phyloP scores from a whole-genome alignment of 2,888 invertebrate species.

The Parelbella ahira region DNA sequence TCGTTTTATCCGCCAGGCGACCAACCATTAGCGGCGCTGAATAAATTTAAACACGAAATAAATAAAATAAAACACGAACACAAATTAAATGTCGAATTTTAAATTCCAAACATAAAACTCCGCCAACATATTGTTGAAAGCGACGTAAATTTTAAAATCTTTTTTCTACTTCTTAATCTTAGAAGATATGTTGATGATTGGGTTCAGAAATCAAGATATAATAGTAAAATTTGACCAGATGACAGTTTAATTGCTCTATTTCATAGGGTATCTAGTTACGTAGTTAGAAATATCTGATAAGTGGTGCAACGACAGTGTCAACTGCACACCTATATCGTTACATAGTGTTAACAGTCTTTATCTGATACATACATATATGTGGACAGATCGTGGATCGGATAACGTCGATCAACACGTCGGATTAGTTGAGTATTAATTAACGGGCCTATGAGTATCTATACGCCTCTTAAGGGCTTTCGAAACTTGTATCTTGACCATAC shows the following conservation, averaged over 20 bases:
- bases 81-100: slow-evolving; percentile 17
- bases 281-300: slow-evolving; percentile 14
- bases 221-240: slow-evolving; percentile 12
- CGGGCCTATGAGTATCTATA: slow-evolving; percentile 48
- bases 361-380: slow-evolving; percentile 56
- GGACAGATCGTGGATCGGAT: slow-evolving; percentile 50
- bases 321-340: slow-evolving; percentile 51
- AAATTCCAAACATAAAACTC: slow-evolving; percentile 11
- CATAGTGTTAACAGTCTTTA: slow-evolving; percentile 55
- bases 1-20: slow-evolving; percentile 24
- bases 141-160: slow-evolving; percentile 1
- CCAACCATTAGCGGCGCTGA: slow-evolving; percentile 18
- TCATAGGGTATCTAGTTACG: slow-evolving; percentile 18
- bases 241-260: slow-evolving; percentile 21
- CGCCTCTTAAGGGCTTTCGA: slow-evolving; percentile 46
- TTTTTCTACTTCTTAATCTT: too few relatives aligned
- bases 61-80: slow-evolving; percentile 12
- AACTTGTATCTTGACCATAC: slow-evolving; percentile 34
- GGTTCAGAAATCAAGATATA: too few relatives aligned
- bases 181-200: too few relatives aligned
- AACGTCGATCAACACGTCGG: slow-evolving; percentile 58
- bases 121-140: slow-evolving; percentile 2
- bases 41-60: too few relatives aligned
- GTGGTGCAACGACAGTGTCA: slow-evolving; percentile 40
- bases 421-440: slow-evolving; percentile 66